Conservation (phyloP, 1,140 invertebrate genomes). For the Tigriopus japonicus region DNA sequence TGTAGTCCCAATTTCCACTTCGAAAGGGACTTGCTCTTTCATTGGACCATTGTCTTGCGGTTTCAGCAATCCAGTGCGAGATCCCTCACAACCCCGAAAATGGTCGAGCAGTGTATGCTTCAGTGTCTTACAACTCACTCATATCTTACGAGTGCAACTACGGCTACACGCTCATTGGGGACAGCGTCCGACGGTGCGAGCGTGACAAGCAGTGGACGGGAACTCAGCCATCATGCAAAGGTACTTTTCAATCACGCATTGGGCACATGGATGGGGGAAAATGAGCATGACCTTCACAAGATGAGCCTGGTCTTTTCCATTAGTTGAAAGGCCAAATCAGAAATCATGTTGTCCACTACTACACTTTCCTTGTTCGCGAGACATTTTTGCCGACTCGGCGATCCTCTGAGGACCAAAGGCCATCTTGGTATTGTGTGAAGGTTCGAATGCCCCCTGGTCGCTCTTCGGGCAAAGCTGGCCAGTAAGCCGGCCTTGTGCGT, state of each 20-base stretch:
- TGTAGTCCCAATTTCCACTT: background rate
- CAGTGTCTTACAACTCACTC: slow-evolving; percentile 79
- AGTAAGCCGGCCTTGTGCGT: too few species aligned
- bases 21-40: background rate
- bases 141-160: slow-evolving; percentile 83
- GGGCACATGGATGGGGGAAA: too few species aligned
- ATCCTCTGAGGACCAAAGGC: too few species aligned
- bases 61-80: slow-evolving; percentile 66
- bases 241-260: slow-evolving; percentile 7
- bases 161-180: slow-evolving; percentile 56
- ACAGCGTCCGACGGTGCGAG: slow-evolving; percentile 44
- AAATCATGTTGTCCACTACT: too few species aligned
- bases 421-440: too few species aligned
- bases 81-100: slow-evolving; percentile 67
- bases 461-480: too few species aligned
- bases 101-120: slow-evolving; percentile 73
- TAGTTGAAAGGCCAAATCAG: too few species aligned
- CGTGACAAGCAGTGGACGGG: slow-evolving; percentile 75
- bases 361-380: too few species aligned
- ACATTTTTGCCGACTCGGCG: too few species aligned
- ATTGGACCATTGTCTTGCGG: background rate
- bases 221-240: slow-evolving; percentile 18
- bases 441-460: too few species aligned
- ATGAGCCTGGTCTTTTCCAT: too few species aligned
- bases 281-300: too few species aligned